Percentiles rank a stretch among this genome's conserved stretches.
Evolutionary conservation across 2,797 vertebrate species (phyloP).

Genomic region (Helicolenus hilgendorfi): DNA sequence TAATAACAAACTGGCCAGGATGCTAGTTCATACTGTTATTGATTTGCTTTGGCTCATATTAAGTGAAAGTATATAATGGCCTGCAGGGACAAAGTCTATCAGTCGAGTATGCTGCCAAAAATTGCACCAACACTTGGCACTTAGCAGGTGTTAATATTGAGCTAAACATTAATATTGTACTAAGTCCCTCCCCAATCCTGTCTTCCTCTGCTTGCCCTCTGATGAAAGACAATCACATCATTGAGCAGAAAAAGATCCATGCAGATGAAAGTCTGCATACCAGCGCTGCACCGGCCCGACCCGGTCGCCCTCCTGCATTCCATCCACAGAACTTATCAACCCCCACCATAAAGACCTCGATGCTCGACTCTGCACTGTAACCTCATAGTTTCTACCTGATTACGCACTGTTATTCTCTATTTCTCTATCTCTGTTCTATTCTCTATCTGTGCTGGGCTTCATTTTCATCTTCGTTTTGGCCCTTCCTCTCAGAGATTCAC

Average conservation of each 20-base stretch:
- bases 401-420: background rate
- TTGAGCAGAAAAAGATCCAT: constrained; percentile 40
- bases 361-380: background rate
- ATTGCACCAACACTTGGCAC: background rate
- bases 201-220: background rate
- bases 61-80: no score
- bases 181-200: background rate
- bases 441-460: background rate
- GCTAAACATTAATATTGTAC: background rate
- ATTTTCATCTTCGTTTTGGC: no score
- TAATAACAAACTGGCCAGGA: background rate
- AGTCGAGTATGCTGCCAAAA: background rate
- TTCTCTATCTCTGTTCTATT: background rate
- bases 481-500: background rate
- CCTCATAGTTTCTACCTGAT: background rate
- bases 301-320: constrained; percentile 22
- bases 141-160: background rate
- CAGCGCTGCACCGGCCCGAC: constrained; percentile 12
- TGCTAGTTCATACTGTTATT: background rate
- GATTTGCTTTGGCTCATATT: background rate
- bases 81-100: background rate
- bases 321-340: constrained; percentile 15
- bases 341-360: background rate
- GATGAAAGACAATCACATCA: constrained; percentile 60
- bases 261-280: constrained; percentile 66